Conservation (phyloP, 1,140 invertebrate genomes). For the Aporrectodea caliginosa region DNA sequence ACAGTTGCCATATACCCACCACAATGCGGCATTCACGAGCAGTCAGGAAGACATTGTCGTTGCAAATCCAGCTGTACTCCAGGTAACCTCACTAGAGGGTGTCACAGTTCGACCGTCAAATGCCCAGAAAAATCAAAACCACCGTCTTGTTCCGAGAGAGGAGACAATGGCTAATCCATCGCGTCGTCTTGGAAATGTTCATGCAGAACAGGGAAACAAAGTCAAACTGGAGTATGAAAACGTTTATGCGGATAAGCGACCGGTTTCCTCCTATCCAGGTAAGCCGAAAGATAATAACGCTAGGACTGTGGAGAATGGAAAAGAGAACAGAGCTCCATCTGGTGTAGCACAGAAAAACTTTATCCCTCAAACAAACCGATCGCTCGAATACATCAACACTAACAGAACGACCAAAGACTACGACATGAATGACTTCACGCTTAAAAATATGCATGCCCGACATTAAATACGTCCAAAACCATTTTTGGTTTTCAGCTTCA, state of each 20-base stretch:
- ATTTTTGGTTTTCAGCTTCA: too few relatives aligned
- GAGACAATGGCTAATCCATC: too few relatives aligned
- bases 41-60: background rate
- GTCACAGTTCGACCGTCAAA: too few relatives aligned
- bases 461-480: background rate
- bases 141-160: background rate
- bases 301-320: too few relatives aligned
- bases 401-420: background rate
- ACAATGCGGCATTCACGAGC: background rate
- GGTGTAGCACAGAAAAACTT: too few relatives aligned
- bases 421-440: background rate
- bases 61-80: background rate
- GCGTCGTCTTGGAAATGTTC: background rate
- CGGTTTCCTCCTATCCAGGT: too few relatives aligned
- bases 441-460: background rate
- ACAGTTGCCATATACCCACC: background rate
- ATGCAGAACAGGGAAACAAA: background rate
- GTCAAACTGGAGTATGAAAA: background rate
- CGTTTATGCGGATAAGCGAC: too few relatives aligned
- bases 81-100: too few relatives aligned
- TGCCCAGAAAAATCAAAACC: background rate
- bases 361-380: too few relatives aligned
- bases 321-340: too few relatives aligned
- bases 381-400: too few relatives aligned
- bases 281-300: too few relatives aligned